phyloP scores from a whole-genome alignment of 2,797 vertebrate genomes.

The Intellagama lesueurii region DNA sequence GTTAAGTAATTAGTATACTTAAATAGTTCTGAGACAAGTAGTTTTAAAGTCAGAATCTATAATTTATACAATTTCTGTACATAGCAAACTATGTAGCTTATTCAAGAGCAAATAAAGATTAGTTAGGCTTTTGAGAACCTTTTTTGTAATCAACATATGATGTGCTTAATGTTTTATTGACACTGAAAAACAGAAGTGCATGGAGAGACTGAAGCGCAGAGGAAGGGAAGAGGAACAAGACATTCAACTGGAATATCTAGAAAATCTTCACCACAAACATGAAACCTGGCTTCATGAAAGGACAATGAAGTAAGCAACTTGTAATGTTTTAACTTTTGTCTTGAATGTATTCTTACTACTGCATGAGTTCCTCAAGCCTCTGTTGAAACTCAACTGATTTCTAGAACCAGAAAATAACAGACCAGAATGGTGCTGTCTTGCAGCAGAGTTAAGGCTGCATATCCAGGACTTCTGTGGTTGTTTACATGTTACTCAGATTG shows the following conservation, averaged over 20 bases:
- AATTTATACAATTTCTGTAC: no score
- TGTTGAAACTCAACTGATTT: neutral
- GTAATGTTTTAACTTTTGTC: neutral
- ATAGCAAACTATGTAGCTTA: no score
- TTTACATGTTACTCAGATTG: neutral
- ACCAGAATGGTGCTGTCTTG: neutral
- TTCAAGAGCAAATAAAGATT: neutral
- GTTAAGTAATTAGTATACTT: neutral
- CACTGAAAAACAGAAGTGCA: conserved; percentile 81
- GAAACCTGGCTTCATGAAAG: conserved; percentile 84
- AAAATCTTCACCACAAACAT: conserved; percentile 87
- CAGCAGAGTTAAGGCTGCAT: neutral
- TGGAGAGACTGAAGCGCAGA: conserved; percentile 82
- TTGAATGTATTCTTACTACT: neutral
- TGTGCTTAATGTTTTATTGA: neutral
- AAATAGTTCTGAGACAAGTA: neutral
- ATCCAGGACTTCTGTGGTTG: neutral
- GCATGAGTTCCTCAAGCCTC: neutral
- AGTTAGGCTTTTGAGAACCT: neutral
- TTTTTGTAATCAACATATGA: neutral
- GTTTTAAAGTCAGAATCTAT: neutral
- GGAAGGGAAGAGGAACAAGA: conserved; percentile 85
- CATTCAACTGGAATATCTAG: conserved; percentile 86
- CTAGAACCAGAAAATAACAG: neutral
- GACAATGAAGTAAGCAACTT: conserved; percentile 77